Conservation (phyloP, 1,140 invertebrate species). For the Gryon sp. region DNA sequence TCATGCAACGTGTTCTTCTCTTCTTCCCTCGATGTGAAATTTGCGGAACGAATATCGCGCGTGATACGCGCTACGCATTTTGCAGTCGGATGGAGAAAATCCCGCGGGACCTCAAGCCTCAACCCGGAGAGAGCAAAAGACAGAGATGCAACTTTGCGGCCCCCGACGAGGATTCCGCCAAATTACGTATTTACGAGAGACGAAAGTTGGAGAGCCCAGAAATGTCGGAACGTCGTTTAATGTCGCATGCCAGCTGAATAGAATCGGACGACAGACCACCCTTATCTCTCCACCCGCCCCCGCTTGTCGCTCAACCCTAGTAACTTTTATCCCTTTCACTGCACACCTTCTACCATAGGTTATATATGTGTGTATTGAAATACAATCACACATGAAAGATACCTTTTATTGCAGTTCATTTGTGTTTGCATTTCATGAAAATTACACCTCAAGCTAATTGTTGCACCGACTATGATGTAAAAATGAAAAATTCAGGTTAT, state of each 20-base stretch:
- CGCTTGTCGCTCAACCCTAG: too few relatives aligned
- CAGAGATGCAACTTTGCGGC: slow-evolving; percentile 19
- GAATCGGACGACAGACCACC: slow-evolving; percentile 35
- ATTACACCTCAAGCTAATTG: too few relatives aligned
- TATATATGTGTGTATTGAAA: too few relatives aligned
- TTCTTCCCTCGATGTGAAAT: slow-evolving; percentile 60
- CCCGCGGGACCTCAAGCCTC: slow-evolving; percentile 60
- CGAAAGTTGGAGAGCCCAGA: slow-evolving; percentile 66
- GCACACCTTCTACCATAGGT: too few relatives aligned
- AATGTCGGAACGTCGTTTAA: slow-evolving; percentile 72
- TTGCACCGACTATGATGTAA: too few relatives aligned
- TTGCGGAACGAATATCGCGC: slow-evolving; percentile 57
- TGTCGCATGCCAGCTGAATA: slow-evolving; percentile 62
- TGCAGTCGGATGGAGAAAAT: slow-evolving; percentile 8
- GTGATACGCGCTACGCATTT: slow-evolving; percentile 56
- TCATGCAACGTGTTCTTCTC: slow-evolving; percentile 50
- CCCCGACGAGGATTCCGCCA: slow-evolving; percentile 67
- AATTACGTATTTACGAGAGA: slow-evolving; percentile 75
- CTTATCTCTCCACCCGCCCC: neutral
- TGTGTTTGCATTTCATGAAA: too few relatives aligned
- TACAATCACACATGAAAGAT: too few relatives aligned
- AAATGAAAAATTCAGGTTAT: too few relatives aligned
- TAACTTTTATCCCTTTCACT: too few relatives aligned
- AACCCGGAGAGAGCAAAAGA: slow-evolving; percentile 30
- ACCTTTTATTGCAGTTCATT: too few relatives aligned